Percentiles rank a stretch among this genome's conserved stretches.
phyloP scores from a whole-genome alignment of 2,113 vertebrate genomes.

The Plectropomus leopardus region DNA sequence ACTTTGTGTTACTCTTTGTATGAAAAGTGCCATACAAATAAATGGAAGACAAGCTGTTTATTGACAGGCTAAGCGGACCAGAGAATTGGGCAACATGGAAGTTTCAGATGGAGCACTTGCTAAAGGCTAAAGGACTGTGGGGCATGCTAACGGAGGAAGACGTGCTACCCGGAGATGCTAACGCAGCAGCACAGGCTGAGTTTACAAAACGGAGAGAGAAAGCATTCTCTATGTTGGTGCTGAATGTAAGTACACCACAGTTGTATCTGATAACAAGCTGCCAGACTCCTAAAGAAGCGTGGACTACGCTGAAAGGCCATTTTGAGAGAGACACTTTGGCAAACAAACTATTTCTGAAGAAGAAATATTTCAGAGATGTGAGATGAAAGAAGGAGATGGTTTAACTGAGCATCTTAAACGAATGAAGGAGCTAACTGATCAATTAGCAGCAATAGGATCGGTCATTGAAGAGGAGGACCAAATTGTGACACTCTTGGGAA shows the following conservation, averaged over 20 bases:
- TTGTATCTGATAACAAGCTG: slow-evolving; percentile 17
- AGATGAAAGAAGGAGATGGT: slow-evolving; percentile 23
- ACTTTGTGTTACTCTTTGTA: too few relatives aligned
- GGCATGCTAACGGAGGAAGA: neutral
- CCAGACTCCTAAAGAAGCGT: slow-evolving; percentile 5
- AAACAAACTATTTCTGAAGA: slow-evolving; percentile 22
- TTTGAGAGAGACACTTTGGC: neutral
- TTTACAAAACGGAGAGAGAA: neutral
- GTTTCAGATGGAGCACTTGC: slow-evolving; percentile 14
- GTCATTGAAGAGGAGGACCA: slow-evolving; percentile 23
- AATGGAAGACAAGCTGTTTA: slow-evolving; percentile 10
- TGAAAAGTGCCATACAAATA: too few relatives aligned
- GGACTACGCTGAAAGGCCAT: neutral
- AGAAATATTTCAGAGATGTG: slow-evolving; percentile 18
- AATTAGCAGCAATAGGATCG: neutral
- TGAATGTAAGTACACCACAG: slow-evolving; percentile 19
- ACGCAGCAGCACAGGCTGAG: neutral
- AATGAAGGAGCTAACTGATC: slow-evolving; percentile 29
- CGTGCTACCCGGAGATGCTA: neutral
- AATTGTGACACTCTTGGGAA: slow-evolving; percentile 22
- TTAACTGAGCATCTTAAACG: slow-evolving; percentile 13
- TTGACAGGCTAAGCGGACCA: slow-evolving; percentile 6
- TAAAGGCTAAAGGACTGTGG: slow-evolving; percentile 7
- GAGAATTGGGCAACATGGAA: slow-evolving; percentile 21
- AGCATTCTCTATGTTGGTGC: slow-evolving; percentile 1